Evolutionary conservation across 2,888 invertebrate genomes (phyloP).

Genomic region (Andrena haemorrhoa): DNA sequence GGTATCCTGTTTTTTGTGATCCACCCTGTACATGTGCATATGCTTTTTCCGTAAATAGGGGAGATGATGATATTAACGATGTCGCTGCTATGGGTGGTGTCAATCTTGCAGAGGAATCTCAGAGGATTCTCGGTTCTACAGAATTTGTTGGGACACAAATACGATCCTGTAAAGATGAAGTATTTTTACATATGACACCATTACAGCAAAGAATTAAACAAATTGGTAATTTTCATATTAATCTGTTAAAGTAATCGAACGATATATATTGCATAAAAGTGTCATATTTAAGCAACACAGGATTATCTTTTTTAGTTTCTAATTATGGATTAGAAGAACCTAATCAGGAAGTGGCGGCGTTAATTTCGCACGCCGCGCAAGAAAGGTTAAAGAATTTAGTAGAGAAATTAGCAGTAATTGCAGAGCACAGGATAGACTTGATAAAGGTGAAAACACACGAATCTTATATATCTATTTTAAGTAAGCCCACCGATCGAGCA

Average conservation of each 20-base stretch:
- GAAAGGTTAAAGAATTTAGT: slow-evolving; percentile 96
- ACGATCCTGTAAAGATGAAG: slow-evolving; percentile 96
- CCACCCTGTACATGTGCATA: slow-evolving; percentile 33
- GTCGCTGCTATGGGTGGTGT: slow-evolving; percentile 99
- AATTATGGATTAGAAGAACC: slow-evolving; percentile 94
- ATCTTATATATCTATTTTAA: slow-evolving; percentile 22
- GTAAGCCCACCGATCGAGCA: neutral
- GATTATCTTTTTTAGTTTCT: slow-evolving; percentile 84
- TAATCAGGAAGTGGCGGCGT: slow-evolving; percentile 93
- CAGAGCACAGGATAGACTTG: slow-evolving; percentile 97
- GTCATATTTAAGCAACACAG: slow-evolving; percentile 12
- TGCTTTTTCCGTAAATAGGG: slow-evolving; percentile 87
- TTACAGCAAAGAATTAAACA: slow-evolving; percentile 92
- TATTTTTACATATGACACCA: slow-evolving; percentile 91
- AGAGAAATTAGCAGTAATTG: slow-evolving; percentile 95
- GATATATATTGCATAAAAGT: neutral
- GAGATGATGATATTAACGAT: slow-evolving; percentile 99
- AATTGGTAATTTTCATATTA: slow-evolving; percentile 85
- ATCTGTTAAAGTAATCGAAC: neutral
- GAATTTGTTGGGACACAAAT: slow-evolving; percentile 95
- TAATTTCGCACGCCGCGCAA: slow-evolving; percentile 97
- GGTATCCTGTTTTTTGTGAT: slow-evolving; percentile 75
- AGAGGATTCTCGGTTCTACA: slow-evolving; percentile 95
- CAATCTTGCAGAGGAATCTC: slow-evolving; percentile 97
- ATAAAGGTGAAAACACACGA: slow-evolving; percentile 89